phyloP scores from a whole-genome alignment of 2,888 invertebrate species.

The Troglohyphantes excavatus region DNA sequence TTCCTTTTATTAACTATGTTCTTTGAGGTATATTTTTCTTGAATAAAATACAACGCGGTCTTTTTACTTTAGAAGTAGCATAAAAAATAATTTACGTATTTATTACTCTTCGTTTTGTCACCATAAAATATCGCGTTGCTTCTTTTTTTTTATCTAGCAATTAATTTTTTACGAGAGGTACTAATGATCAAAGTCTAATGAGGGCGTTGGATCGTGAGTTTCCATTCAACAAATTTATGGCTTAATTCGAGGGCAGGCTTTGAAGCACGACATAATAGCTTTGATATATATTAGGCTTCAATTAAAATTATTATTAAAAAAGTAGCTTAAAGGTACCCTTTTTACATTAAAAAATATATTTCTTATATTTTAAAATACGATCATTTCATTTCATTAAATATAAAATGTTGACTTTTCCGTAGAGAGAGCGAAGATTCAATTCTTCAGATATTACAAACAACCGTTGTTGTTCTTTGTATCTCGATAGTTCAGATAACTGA shows the following conservation, averaged over 20 bases:
- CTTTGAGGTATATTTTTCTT: not conserved
- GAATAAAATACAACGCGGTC: no score
- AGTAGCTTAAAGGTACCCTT: no score
- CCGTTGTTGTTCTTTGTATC: no score
- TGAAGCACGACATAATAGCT: not conserved
- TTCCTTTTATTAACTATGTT: not conserved
- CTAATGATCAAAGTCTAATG: slow-evolving; percentile 50
- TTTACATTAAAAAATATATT: no score
- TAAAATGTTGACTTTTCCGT: no score
- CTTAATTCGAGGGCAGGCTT: not conserved
- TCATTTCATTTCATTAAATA: no score
- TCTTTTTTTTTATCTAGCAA: slow-evolving; percentile 35
- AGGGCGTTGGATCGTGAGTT: slow-evolving; percentile 1
- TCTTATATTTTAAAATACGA: no score
- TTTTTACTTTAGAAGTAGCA: slow-evolving; percentile 17
- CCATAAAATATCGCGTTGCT: slow-evolving; percentile 5
- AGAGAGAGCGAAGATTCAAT: no score
- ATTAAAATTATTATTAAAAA: not conserved
- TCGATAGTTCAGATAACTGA: no score
- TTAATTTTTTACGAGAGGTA: slow-evolving; percentile 29
- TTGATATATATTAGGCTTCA: not conserved
- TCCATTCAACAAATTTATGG: slow-evolving; percentile 29
- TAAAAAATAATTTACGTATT: slow-evolving; percentile 44
- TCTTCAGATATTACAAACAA: no score
- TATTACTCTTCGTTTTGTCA: slow-evolving; percentile 19